phyloP scores from a whole-genome alignment of 2,113 vertebrate species.

The Hippolais icterina region DNA sequence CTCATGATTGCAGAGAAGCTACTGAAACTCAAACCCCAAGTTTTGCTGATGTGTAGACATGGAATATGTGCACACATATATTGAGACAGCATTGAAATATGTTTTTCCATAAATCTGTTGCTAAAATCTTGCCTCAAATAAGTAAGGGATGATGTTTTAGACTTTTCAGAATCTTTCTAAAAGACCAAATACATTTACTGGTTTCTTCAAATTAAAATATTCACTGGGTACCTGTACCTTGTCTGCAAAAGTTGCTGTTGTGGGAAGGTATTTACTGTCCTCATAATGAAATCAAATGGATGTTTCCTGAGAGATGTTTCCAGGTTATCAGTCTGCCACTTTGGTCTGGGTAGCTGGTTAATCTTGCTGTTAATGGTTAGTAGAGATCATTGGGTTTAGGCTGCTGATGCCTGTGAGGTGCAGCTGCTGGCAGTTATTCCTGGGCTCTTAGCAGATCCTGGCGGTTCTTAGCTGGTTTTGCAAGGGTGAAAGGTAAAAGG shows the following conservation, averaged over 20 bases:
- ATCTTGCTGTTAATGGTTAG: constrained; percentile 8
- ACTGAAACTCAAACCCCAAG: not conserved
- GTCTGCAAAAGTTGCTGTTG: not conserved
- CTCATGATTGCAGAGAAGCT: not conserved
- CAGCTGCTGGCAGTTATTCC: not conserved
- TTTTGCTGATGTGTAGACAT: not conserved
- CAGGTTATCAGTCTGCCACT: not conserved
- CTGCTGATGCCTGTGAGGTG: not conserved
- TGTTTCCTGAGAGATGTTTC: not conserved
- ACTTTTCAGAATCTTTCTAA: not conserved
- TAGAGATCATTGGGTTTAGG: not conserved
- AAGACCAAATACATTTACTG: not conserved
- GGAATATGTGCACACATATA: not conserved
- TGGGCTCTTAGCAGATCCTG: not conserved
- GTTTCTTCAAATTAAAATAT: not conserved
- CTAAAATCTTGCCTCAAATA: not conserved
- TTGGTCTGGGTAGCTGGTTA: not conserved
- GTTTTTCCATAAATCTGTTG: not conserved
- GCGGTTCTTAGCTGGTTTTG: not conserved
- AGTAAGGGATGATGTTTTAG: not conserved
- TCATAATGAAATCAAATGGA: not conserved
- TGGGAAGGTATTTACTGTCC: not conserved
- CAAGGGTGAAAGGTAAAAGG: not conserved
- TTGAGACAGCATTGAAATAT: not conserved
- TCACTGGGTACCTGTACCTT: not conserved